These are phyloP conservation scores for Nephrocerus scutellatus DNA, from an alignment of 2,888 invertebrate genomes.

Conservation along the genomic window DNA sequence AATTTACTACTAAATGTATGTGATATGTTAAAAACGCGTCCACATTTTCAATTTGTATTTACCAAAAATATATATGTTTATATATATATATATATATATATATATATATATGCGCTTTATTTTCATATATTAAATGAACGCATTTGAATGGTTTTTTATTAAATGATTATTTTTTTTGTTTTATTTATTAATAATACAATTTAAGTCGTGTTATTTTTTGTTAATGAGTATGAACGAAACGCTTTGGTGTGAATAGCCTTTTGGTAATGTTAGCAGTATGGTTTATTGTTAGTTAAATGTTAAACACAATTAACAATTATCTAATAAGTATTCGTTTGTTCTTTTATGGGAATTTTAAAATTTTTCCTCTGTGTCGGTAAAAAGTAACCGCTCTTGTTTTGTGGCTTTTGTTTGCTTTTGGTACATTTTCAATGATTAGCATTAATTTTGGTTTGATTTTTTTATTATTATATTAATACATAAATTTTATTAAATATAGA, in stretches of 20 bases:
- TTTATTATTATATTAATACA: too few relatives aligned
- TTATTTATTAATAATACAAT: background rate
- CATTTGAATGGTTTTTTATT: slow-evolving; percentile 12
- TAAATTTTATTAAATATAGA: too few relatives aligned
- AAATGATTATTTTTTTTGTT: slow-evolving; percentile 23
- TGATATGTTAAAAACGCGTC: slow-evolving; percentile 13
- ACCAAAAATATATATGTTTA: background rate
- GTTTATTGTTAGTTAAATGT: too few relatives aligned
- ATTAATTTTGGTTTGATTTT: background rate
- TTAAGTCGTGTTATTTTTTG: background rate
- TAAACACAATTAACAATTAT: too few relatives aligned
- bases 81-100: background rate
- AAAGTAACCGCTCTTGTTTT: too few relatives aligned
- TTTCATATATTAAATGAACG: slow-evolving; percentile 12
- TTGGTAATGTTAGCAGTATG: too few relatives aligned
- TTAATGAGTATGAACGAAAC: background rate
- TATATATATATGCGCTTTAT: slow-evolving; percentile 13
- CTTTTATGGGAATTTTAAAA: too few relatives aligned
- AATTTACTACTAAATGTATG: slow-evolving; percentile 15
- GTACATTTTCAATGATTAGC: slow-evolving; percentile 1
- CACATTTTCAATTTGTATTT: slow-evolving; percentile 7
- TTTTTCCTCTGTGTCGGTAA: too few relatives aligned
- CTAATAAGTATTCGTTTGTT: too few relatives aligned
- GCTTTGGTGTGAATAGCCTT: too few relatives aligned
- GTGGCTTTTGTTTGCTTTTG: too few relatives aligned